phyloP scores from a whole-genome alignment of 2,888 invertebrate species.

The Tupiocoris notatus region DNA sequence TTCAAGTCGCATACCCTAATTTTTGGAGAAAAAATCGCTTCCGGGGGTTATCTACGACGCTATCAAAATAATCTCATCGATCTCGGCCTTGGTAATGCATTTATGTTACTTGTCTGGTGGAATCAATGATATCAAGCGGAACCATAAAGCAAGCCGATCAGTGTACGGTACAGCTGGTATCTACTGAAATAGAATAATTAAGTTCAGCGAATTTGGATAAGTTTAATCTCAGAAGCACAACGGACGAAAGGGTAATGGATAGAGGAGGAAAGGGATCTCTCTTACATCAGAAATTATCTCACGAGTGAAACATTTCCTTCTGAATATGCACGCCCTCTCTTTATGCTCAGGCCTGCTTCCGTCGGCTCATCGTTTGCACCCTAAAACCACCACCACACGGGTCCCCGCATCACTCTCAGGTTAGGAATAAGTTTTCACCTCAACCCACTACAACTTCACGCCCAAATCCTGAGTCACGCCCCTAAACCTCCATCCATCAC shows the following conservation, averaged over 20 bases:
- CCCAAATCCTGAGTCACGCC: not conserved
- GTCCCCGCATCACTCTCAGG: not conserved
- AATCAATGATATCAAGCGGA: too few species aligned
- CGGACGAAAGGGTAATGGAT: not conserved
- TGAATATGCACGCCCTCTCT: constrained; percentile 31
- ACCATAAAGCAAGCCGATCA: too few species aligned
- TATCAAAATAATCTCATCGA: too few species aligned
- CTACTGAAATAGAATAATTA: too few species aligned
- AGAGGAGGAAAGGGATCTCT: not conserved
- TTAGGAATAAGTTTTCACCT: not conserved
- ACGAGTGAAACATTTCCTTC: constrained; percentile 31
- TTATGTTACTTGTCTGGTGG: too few species aligned
- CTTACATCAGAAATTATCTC: constrained; percentile 30
- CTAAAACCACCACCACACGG: not conserved
- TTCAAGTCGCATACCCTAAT: too few species aligned
- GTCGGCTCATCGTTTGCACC: not conserved
- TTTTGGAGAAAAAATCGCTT: too few species aligned
- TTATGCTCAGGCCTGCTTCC: not conserved
- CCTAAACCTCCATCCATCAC: constrained; percentile 31
- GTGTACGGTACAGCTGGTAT: too few species aligned
- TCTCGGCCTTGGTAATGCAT: too few species aligned
- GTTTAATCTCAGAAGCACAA: not conserved
- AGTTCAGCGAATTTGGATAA: not conserved
- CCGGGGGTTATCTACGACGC: too few species aligned
- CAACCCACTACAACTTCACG: not conserved